phyloP scores from a whole-genome alignment of 2,113 vertebrate species.

The Fregata magnificens region DNA sequence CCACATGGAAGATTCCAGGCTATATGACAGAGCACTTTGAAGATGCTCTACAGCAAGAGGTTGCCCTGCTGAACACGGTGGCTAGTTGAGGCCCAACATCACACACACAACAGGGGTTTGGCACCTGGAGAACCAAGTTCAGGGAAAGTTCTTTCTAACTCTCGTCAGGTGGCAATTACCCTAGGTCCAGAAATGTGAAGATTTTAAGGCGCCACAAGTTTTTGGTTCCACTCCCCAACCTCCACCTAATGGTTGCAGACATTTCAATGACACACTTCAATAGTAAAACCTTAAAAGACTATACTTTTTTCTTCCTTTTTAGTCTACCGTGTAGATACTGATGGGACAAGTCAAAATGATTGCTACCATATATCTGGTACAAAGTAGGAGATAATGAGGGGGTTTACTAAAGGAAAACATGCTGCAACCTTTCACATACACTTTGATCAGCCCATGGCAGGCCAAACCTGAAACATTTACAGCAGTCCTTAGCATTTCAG shows the following conservation, averaged over 20 bases:
- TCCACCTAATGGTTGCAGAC: neutral
- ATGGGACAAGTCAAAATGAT: neutral
- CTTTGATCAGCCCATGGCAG: neutral
- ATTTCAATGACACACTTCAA: neutral
- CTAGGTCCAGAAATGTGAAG: neutral
- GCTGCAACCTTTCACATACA: neutral
- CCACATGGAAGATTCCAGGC: neutral
- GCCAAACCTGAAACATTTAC: neutral
- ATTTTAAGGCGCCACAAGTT: neutral
- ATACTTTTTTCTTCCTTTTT: neutral
- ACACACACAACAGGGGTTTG: fast-evolving
- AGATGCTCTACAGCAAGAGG: neutral
- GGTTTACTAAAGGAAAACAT: neutral
- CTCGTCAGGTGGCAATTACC: neutral
- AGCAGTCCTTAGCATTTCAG: neutral
- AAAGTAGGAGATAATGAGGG: neutral
- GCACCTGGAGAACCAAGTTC: neutral
- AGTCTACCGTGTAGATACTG: neutral
- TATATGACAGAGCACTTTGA: neutral
- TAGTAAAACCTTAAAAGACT: neutral
- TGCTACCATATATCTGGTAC: neutral
- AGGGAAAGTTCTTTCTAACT: neutral
- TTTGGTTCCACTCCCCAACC: neutral
- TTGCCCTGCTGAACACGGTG: neutral
- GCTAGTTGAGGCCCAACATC: neutral